phyloP scores from a whole-genome alignment of 2,797 vertebrate genomes.

The Hemibagrus guttatus region DNA sequence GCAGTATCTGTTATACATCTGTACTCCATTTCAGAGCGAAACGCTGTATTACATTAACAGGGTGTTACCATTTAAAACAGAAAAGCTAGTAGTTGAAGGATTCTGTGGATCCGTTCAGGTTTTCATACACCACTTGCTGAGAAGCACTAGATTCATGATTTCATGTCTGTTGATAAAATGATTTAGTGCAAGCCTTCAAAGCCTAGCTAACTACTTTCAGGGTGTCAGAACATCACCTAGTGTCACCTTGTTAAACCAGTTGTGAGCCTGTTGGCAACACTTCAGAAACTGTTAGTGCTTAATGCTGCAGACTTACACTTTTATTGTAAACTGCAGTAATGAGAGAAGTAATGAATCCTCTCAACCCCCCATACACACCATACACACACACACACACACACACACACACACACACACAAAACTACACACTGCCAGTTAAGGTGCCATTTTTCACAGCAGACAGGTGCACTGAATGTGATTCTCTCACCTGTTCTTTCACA shows the following conservation, averaged over 20 bases:
- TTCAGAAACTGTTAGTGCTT: neutral
- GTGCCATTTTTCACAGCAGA: conserved; percentile 43
- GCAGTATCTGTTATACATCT: neutral
- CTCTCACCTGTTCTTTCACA: conserved; percentile 57
- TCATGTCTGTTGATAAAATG: neutral
- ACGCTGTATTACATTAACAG: neutral
- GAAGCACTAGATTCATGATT: neutral
- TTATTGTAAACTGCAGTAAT: conserved; percentile 26
- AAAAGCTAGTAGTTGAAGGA: neutral
- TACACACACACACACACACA: neutral
- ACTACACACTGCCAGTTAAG: conserved; percentile 15
- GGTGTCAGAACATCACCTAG: neutral
- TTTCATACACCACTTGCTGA: neutral
- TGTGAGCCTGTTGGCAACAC: neutral
- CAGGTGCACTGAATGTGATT: conserved; percentile 39
- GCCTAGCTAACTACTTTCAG: neutral
- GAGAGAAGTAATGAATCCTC: conserved; percentile 10
- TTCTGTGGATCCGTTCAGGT: neutral
- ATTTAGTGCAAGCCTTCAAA: neutral
- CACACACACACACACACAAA: neutral
- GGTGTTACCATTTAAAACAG: neutral
- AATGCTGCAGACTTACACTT: conserved; percentile 1
- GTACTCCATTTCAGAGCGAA: neutral
- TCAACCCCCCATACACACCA: neutral
- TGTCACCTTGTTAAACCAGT: neutral